A percentile compares a stretch with the other conserved stretches of the same genome.
phyloP scores from a whole-genome alignment of 2,113 vertebrate species.

The Lampris megalopsis region DNA sequence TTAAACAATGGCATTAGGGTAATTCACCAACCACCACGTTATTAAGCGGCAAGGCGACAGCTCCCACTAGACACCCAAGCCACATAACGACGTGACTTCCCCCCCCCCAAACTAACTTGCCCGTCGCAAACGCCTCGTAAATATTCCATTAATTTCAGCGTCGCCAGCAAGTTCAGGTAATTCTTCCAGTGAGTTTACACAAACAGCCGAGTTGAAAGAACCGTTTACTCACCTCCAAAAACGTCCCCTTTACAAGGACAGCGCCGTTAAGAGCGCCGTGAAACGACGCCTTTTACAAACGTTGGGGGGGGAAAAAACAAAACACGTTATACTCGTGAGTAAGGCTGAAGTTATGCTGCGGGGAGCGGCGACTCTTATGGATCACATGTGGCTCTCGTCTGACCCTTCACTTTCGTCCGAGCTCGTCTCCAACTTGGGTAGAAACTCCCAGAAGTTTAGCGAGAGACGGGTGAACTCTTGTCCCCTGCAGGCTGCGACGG shows the following conservation, averaged over 20 bases:
- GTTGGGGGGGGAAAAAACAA: not conserved
- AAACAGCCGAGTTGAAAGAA: not conserved
- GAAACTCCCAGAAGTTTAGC: constrained; percentile 46
- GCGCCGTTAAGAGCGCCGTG: constrained; percentile 12
- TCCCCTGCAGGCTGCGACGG: constrained; percentile 64
- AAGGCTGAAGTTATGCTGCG: constrained; percentile 37
- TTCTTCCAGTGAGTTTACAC: too few species aligned
- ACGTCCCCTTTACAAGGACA: constrained; percentile 20
- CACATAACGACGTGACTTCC: too few species aligned
- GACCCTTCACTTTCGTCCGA: constrained; percentile 23
- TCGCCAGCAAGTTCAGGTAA: too few species aligned
- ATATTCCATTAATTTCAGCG: too few species aligned
- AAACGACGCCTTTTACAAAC: constrained; percentile 22
- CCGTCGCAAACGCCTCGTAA: too few species aligned
- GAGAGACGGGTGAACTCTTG: constrained; percentile 77
- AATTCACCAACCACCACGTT: too few species aligned
- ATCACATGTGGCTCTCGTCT: constrained; percentile 30
- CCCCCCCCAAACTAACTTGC: too few species aligned
- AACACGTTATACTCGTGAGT: constrained; percentile 48
- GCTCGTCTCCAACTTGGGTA: constrained; percentile 36
- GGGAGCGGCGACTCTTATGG: constrained; percentile 41
- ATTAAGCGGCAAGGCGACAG: too few species aligned
- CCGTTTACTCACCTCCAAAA: constrained; percentile 48
- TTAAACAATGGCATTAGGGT: too few species aligned
- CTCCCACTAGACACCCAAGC: too few species aligned